Evolutionary conservation across 2,888 invertebrate genomes (phyloP).

Genomic region (Drosophila melanosoma): DNA sequence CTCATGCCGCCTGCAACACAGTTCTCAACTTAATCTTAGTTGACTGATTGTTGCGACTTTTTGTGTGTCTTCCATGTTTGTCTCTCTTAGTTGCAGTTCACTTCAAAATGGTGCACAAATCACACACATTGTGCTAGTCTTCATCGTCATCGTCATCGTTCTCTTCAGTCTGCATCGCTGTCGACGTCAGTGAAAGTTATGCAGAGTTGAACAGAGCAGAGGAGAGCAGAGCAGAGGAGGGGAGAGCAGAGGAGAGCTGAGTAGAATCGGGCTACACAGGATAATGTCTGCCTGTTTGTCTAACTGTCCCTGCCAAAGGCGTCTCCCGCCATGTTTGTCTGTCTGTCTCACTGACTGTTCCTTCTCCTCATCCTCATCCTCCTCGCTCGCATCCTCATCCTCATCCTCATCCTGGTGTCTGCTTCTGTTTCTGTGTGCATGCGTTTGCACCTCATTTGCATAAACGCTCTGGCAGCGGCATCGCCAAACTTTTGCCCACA

Average conservation of each 20-base stretch:
- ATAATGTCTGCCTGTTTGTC: conserved; percentile 78
- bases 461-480: conserved; percentile 79
- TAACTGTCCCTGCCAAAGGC: conserved; percentile 50
- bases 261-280: conserved; percentile 38
- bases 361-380: background rate
- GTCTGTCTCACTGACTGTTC: conserved; percentile 11
- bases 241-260: conserved; percentile 11
- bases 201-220: conserved; percentile 29
- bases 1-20: conserved; percentile 1
- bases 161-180: background rate
- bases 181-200: conserved; percentile 72
- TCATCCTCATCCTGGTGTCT: conserved; percentile 17
- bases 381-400: background rate
- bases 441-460: conserved; percentile 78
- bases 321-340: conserved; percentile 58
- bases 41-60: conserved; percentile 23
- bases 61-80: background rate
- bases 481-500: conserved; percentile 77
- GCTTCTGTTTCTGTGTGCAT: conserved; percentile 57
- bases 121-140: conserved; percentile 52
- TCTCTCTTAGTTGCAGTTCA: conserved; percentile 9
- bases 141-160: conserved; percentile 13
- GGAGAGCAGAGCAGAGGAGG: conserved; percentile 8
- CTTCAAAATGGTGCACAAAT: conserved; percentile 43
- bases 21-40: conserved; percentile 19